Evolutionary conservation across 2,888 invertebrate genomes (phyloP), one percentile per base, ranked within the genome.

Genomic region (Uloborus plumipes): DNA sequence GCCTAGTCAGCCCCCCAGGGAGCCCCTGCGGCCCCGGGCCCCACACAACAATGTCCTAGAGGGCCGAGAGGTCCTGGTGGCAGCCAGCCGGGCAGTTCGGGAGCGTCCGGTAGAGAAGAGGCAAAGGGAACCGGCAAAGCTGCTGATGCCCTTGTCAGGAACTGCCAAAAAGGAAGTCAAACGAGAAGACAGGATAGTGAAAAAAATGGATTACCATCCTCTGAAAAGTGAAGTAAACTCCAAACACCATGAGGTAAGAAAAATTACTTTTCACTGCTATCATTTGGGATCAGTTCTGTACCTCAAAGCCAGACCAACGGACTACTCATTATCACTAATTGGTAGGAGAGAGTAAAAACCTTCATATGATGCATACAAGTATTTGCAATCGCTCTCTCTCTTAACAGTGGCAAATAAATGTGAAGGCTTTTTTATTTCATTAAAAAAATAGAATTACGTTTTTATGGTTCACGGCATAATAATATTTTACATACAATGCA

Each of bases 121-220:
- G 55, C 84, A 84, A 18, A 22, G 84, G 31, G 80, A 84, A 47
- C 84, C 84, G 1, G 84, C 84, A 13, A 81, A 80, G 51, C 66
- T 84, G 2, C 58, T 84, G 20, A 65, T 64, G 64, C 81, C 78
- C 9, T 76, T 70, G 4, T 53, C 72, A 4, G 59, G 53, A 0
- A 47, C 49, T 16, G 16, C 64, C 22, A 16, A 6, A 49, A 66
- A 50, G 4, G 74, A 62, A 62, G 62, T 39, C 39, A 39, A 39
- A 39, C 39, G 39, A 39, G 39, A 39, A 55, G 22, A 13, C 14
- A 31, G 31, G 70, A 70, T 20, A 31, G 53, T n/a, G 51, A 51
- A 20, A 20, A 51, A 20, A 6, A 53, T 20, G 53, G 26, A 39
- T 39, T 39, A 39, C 39, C 39, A 39, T 9, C 39, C 39, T 0